These are phyloP conservation scores for Herpetotheres cachinnans DNA, from an alignment of 2,113 vertebrate species.

Conservation along the genomic window DNA sequence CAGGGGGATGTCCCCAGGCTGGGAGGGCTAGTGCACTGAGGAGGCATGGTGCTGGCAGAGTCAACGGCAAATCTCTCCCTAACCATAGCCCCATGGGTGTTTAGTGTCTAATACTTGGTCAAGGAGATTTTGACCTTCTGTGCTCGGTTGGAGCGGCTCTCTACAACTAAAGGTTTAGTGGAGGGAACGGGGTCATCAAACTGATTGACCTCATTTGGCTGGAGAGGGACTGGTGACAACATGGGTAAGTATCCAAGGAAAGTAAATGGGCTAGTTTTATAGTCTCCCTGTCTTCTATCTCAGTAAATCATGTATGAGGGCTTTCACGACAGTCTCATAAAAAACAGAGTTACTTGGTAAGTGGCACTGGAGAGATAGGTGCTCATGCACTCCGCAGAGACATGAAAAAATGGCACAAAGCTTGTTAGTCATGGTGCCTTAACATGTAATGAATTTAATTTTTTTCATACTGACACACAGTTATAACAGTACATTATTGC, in stretches of 20 bases:
- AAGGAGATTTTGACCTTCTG: neutral
- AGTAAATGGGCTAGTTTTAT: neutral
- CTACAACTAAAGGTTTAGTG: neutral
- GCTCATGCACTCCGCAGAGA: rapidly evolving
- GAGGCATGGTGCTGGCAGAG: neutral
- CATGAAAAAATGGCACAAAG: neutral
- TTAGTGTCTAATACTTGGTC: neutral
- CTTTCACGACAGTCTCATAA: neutral
- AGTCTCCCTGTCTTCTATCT: neutral
- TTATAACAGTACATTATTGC: neutral
- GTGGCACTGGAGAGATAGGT: neutral
- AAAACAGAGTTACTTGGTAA: neutral
- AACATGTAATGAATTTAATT: neutral
- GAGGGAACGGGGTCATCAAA: neutral
- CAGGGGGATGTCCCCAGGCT: neutral
- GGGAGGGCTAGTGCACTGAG: neutral
- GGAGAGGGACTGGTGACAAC: neutral
- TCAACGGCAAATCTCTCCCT: neutral
- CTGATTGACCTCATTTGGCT: neutral
- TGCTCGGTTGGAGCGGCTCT: neutral
- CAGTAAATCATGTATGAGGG: neutral
- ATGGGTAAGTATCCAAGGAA: neutral
- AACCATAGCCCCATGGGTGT: rapidly evolving
- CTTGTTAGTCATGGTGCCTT: neutral
- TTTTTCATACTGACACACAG: neutral